Percentiles rank a stretch among this genome's conserved stretches.
These are phyloP conservation scores for Poeciliopsis paucimaculata DNA, from an alignment of 2,797 vertebrate species.

Conservation along the genomic window DNA sequence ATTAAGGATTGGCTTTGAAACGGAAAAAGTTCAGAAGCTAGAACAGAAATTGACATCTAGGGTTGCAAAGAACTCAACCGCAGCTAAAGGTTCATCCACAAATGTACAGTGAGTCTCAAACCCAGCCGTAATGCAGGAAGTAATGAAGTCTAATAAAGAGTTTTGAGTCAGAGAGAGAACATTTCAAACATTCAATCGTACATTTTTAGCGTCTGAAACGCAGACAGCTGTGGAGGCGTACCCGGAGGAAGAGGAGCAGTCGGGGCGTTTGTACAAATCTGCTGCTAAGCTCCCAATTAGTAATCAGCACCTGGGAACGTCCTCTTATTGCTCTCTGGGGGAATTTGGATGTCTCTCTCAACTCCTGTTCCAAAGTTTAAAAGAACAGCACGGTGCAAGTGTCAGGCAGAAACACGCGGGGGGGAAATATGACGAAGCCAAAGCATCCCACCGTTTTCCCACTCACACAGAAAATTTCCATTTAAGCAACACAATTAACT, in stretches of 20 bases:
- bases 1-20: background rate
- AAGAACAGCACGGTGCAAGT: background rate
- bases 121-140: background rate
- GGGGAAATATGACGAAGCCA: background rate
- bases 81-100: background rate
- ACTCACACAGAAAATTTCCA: background rate
- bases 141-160: background rate
- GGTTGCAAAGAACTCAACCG: background rate
- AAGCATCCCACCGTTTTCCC: background rate
- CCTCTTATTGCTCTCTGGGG: conserved; percentile 3
- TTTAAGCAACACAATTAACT: background rate
- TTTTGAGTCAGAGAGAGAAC: background rate
- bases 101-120: background rate
- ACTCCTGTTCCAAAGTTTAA: conserved; percentile 5
- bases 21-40: background rate
- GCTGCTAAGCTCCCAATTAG: conserved; percentile 11
- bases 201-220: background rate
- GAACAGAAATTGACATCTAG: background rate
- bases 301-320: conserved; percentile 2
- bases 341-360: conserved; percentile 4
- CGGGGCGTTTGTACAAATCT: background rate
- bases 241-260: background rate
- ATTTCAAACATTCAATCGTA: background rate
- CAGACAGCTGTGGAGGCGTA: background rate
- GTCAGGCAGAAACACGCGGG: conserved; percentile 1